phyloP scores from a whole-genome alignment of 1,140 invertebrate genomes.

The Drosophila kohkoa region DNA sequence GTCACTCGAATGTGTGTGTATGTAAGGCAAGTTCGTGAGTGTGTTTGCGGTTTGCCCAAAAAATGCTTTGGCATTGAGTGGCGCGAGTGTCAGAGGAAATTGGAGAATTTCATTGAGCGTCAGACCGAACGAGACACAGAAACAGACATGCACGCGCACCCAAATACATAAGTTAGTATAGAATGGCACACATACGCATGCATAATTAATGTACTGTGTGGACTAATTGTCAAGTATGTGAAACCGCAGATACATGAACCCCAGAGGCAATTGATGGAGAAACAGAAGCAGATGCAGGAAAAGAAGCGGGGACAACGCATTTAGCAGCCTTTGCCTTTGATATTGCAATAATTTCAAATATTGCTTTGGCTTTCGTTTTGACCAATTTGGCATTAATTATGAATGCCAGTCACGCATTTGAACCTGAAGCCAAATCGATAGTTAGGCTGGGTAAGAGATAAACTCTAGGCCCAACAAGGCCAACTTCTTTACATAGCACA shows the following conservation, averaged over 20 bases:
- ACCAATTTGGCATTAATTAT: constrained; percentile 58
- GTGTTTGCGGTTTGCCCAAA: constrained; percentile 64
- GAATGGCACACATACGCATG: constrained; percentile 48
- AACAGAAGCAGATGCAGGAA: background rate
- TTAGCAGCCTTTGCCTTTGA: constrained; percentile 71
- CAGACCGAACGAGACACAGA: constrained; percentile 36
- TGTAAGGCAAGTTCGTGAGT: constrained; percentile 17
- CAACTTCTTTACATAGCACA: constrained; percentile 13
- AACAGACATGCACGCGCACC: constrained; percentile 1
- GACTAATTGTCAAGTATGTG: constrained; percentile 73
- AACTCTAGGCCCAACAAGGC: background rate
- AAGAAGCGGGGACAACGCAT: constrained; percentile 5
- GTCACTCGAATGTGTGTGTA: constrained; percentile 1
- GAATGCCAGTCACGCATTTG: constrained; percentile 46
- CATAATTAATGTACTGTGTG: constrained; percentile 73
- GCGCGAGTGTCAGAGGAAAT: constrained; percentile 67
- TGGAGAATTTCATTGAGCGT: constrained; percentile 51
- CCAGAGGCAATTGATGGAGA: constrained; percentile 8
- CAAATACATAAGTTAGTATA: background rate
- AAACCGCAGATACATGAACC: constrained; percentile 42
- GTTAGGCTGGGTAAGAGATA: background rate
- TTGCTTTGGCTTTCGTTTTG: constrained; percentile 25
- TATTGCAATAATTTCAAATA: constrained; percentile 69
- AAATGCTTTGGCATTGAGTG: constrained; percentile 57
- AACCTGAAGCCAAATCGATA: background rate